Conservation (phyloP, 2,113 vertebrate species). For the Strix uralensis region DNA sequence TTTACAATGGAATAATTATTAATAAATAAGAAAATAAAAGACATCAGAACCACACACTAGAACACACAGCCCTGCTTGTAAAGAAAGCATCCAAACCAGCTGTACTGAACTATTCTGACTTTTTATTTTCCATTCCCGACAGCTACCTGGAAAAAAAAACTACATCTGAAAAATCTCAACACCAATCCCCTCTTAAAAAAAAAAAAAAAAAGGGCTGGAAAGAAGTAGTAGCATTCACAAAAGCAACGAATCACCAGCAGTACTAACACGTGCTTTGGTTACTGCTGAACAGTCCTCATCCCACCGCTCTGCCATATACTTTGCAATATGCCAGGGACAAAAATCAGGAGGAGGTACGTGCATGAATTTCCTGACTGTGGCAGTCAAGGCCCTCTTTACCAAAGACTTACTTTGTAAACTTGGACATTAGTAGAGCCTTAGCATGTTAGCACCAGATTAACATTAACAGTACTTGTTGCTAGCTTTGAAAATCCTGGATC, state of each 20-base stretch:
- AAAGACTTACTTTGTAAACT: background rate
- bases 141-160: background rate
- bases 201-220: background rate
- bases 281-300: background rate
- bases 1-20: background rate
- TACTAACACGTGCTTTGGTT: background rate
- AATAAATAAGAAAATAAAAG: background rate
- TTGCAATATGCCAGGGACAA: background rate
- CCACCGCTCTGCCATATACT: background rate
- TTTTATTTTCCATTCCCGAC: background rate
- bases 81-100: background rate
- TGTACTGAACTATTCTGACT: background rate
- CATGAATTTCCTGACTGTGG: background rate
- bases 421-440: background rate
- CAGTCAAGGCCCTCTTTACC: background rate
- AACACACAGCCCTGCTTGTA: background rate
- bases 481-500: background rate
- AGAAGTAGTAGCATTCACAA: background rate
- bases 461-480: background rate
- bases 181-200: background rate
- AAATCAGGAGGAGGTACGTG: background rate
- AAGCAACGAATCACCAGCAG: background rate
- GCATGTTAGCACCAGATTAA: background rate
- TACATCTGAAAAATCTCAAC: background rate
- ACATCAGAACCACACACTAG: background rate